Evolutionary conservation across 1,140 invertebrate species (phyloP).

Genomic region (Rhagoletis zephyria): DNA sequence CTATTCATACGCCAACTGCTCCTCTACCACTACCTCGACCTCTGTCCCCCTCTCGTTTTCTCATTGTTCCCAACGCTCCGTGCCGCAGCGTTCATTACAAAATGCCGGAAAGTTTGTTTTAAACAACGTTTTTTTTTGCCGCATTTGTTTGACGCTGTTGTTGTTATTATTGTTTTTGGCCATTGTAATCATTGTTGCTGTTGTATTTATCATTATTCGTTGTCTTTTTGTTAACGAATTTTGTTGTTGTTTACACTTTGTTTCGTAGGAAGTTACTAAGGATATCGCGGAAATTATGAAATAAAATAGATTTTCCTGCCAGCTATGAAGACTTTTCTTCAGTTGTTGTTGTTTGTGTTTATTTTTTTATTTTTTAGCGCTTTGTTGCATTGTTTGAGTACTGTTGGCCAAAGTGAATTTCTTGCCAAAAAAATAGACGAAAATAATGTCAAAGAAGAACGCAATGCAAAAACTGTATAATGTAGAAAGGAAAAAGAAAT

Average conservation of each 20-base stretch:
- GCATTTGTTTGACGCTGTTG: not conserved
- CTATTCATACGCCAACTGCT: not conserved
- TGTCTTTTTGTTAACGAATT: conserved; percentile 16
- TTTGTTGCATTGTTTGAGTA: not conserved
- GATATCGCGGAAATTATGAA: conserved; percentile 49
- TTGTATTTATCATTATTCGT: not conserved
- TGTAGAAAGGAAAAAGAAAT: not conserved
- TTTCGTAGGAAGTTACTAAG: not conserved
- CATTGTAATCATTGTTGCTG: not conserved
- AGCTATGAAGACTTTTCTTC: not conserved
- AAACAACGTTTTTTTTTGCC: conserved; percentile 4
- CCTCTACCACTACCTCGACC: not conserved
- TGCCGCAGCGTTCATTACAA: not conserved
- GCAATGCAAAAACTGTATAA: not conserved
- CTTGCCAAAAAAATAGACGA: conserved; percentile 28
- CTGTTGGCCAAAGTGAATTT: conserved; percentile 30
- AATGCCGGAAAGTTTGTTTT: conserved; percentile 36
- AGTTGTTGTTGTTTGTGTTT: not conserved
- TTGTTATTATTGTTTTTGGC: not conserved
- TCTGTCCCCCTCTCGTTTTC: no score
- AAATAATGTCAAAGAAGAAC: conserved; percentile 23
- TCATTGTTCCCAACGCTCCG: no score
- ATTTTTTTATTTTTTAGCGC: not conserved
- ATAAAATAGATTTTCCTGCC: conserved; percentile 46
- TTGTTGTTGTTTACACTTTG: conserved; percentile 6